Evolutionary conservation across 2,113 vertebrate species (phyloP).

Genomic region (Python bivittatus): DNA sequence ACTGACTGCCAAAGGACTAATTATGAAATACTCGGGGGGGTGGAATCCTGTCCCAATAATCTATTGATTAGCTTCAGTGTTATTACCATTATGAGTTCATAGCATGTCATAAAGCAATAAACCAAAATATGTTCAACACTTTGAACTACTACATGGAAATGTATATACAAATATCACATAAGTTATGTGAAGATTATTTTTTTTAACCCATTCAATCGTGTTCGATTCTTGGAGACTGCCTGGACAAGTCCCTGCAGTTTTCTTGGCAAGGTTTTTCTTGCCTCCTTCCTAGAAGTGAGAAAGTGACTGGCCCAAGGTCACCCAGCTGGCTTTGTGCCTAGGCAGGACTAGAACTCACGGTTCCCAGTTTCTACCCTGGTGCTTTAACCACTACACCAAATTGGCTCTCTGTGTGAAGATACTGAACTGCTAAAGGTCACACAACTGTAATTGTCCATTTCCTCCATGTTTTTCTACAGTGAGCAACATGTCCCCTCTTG

Average conservation of each 20-base stretch:
- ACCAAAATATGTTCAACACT: neutral
- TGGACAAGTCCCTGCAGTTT: no score
- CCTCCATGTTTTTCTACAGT: neutral
- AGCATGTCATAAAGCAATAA: neutral
- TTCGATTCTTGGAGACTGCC: no score
- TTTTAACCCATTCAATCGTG: no score
- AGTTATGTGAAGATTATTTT: neutral
- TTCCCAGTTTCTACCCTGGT: no score
- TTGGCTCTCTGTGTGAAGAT: no score
- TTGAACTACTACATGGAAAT: neutral
- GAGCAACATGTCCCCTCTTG: neutral
- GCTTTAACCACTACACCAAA: no score
- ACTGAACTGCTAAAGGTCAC: neutral
- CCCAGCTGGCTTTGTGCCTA: no score
- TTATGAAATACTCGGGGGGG: neutral
- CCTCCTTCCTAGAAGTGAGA: no score
- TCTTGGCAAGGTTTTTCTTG: no score
- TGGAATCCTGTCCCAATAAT: neutral
- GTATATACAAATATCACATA: neutral
- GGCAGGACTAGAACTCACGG: no score
- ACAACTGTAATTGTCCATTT: neutral
- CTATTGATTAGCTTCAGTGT: neutral
- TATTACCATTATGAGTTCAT: neutral
- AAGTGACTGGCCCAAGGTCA: no score
- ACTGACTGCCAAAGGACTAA: neutral